phyloP scores from a whole-genome alignment of 2,888 invertebrate species.

The Chromoteleia sp. region DNA sequence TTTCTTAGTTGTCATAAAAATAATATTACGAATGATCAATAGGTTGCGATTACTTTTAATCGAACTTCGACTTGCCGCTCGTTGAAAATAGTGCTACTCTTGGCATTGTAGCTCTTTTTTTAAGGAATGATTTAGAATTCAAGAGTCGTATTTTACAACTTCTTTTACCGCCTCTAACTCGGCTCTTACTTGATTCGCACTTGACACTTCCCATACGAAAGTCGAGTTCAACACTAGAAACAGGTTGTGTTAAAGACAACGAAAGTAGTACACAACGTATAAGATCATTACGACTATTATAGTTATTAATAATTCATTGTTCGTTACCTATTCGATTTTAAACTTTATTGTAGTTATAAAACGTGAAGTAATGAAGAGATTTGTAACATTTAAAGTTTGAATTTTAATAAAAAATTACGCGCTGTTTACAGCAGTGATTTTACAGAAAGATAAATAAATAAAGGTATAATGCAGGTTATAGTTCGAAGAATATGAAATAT shows the following conservation, averaged over 20 bases:
- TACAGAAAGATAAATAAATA: too few relatives aligned
- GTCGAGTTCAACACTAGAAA: constrained; percentile 42
- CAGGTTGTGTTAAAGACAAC: constrained; percentile 31
- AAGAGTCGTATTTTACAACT: constrained; percentile 26
- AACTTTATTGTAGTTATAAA: background rate
- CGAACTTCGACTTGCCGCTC: background rate
- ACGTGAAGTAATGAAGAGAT: background rate
- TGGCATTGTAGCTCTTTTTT: constrained; percentile 19
- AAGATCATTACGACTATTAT: constrained; percentile 14
- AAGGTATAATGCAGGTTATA: background rate
- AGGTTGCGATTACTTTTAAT: background rate
- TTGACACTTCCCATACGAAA: constrained; percentile 46
- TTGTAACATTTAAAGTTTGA: constrained; percentile 8
- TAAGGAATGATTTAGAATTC: constrained; percentile 14
- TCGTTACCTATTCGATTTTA: constrained; percentile 4
- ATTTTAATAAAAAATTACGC: background rate
- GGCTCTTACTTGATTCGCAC: constrained; percentile 40
- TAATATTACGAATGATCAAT: background rate
- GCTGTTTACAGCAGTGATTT: background rate
- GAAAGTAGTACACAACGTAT: constrained; percentile 41
- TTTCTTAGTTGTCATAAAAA: background rate
- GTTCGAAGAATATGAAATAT: too few relatives aligned
- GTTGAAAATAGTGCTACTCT: background rate
- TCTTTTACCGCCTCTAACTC: constrained; percentile 1
- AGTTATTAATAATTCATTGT: constrained; percentile 29